These are phyloP conservation scores for Chlorops oryzae DNA, from an alignment of 1,140 invertebrate species.

Conservation along the genomic window DNA sequence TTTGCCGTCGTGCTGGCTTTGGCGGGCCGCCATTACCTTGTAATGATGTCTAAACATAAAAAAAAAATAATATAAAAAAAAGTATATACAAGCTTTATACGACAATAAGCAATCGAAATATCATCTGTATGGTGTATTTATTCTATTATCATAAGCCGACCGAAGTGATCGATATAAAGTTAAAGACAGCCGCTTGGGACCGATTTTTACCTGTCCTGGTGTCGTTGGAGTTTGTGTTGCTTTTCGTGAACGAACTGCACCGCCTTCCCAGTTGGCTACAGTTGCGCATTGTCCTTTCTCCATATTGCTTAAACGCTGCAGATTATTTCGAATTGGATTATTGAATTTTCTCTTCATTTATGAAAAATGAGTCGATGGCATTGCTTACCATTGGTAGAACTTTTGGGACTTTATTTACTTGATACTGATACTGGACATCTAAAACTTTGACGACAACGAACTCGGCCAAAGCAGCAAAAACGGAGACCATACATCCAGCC, in stretches of 20 bases:
- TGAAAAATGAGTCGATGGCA: neutral
- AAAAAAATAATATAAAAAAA: slow-evolving; percentile 4
- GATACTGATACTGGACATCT: slow-evolving; percentile 65
- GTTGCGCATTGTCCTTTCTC: slow-evolving; percentile 58
- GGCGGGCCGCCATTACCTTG: slow-evolving; percentile 46
- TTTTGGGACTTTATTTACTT: slow-evolving; percentile 55
- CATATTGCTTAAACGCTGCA: slow-evolving; percentile 55
- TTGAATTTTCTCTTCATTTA: neutral
- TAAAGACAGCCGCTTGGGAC: neutral
- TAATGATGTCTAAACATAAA: slow-evolving; percentile 32
- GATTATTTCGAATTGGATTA: neutral
- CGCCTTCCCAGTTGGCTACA: slow-evolving; percentile 57
- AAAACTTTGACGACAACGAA: slow-evolving; percentile 79
- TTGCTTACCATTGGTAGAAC: slow-evolving; percentile 58
- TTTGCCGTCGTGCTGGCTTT: slow-evolving; percentile 40
- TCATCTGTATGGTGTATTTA: too few species aligned
- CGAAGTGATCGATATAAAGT: neutral
- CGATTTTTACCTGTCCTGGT: slow-evolving; percentile 42
- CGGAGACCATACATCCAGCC: slow-evolving; percentile 80
- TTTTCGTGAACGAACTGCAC: slow-evolving; percentile 54
- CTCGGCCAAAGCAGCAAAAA: slow-evolving; percentile 76
- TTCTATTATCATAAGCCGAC: too few species aligned
- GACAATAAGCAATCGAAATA: neutral
- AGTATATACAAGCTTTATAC: neutral
- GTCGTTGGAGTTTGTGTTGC: slow-evolving; percentile 49